A percentile compares a stretch with the other conserved stretches of the same genome.
phyloP scores from a whole-genome alignment of 2,888 invertebrate species.

The Entomobrya proxima region DNA sequence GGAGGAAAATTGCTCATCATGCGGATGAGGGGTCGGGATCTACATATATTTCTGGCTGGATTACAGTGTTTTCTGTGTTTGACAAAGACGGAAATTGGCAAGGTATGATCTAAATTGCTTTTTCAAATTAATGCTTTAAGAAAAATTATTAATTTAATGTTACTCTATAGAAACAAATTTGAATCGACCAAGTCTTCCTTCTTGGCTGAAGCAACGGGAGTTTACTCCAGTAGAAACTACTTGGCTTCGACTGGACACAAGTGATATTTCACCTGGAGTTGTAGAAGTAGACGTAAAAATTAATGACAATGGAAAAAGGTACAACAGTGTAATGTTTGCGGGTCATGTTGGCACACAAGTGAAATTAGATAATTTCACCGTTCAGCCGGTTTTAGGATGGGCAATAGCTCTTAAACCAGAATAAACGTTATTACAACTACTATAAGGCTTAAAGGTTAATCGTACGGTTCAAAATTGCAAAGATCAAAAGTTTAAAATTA shows the following conservation, averaged over 20 bases:
- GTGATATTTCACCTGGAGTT: conserved; percentile 41
- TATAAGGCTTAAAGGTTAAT: too few species aligned
- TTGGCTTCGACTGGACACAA: not conserved
- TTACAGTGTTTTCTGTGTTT: not conserved
- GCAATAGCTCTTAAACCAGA: conserved; percentile 45
- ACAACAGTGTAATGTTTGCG: too few species aligned
- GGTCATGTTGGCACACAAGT: conserved; percentile 47
- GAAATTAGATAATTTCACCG: not conserved
- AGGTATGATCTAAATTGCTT: not conserved
- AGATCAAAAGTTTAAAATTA: too few species aligned
- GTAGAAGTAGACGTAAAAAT: too few species aligned
- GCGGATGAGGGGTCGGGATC: not conserved
- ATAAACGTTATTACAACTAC: too few species aligned
- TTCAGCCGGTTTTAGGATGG: conserved; percentile 51
- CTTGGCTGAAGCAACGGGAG: not conserved
- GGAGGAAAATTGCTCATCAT: not conserved
- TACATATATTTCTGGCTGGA: conserved; percentile 19
- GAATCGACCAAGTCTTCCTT: too few species aligned
- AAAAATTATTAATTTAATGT: not conserved
- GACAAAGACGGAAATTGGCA: conserved; percentile 31
- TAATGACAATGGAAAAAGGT: too few species aligned
- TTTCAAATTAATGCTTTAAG: not conserved
- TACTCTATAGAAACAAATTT: not conserved
- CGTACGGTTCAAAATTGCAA: too few species aligned
- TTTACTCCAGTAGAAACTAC: not conserved